A percentile compares a stretch with the other conserved stretches of the same genome.
These are phyloP conservation scores for Parnassius smintheus DNA, from an alignment of 2,888 invertebrate genomes.

Conservation along the genomic window DNA sequence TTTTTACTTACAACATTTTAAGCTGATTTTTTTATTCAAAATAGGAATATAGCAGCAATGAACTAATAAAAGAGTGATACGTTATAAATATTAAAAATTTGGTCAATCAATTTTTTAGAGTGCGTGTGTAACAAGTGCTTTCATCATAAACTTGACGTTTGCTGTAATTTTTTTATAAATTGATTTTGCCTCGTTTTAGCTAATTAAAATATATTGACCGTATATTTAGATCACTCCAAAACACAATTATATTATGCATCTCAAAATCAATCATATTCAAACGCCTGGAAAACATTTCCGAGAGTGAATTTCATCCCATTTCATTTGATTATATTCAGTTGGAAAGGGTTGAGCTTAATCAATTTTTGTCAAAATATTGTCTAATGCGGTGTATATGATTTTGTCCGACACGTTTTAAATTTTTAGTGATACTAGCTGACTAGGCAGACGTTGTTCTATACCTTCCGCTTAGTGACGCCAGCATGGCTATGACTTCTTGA, in stretches of 20 bases:
- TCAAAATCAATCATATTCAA: slow-evolving; percentile 31
- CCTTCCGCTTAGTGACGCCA: no score
- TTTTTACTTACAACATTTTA: no score
- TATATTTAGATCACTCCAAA: no score
- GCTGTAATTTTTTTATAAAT: slow-evolving; percentile 14
- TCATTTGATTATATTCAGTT: slow-evolving; percentile 61
- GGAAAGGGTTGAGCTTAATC: slow-evolving; percentile 62
- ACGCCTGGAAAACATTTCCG: slow-evolving; percentile 41
- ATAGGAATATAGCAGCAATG: slow-evolving; percentile 27
- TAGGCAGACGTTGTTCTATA: no score
- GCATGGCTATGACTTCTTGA: no score
- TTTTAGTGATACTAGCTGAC: slow-evolving; percentile 30
- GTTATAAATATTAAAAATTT: slow-evolving; percentile 43
- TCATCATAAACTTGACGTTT: slow-evolving; percentile 28
- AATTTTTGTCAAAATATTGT: slow-evolving; percentile 62
- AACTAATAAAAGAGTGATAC: slow-evolving; percentile 53
- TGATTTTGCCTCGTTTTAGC: not conserved
- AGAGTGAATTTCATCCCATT: slow-evolving; percentile 50
- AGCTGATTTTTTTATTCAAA: no score
- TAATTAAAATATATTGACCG: no score
- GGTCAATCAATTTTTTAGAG: slow-evolving; percentile 46
- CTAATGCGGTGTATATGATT: slow-evolving; percentile 40
- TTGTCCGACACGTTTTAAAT: slow-evolving; percentile 49
- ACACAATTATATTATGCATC: slow-evolving; percentile 4
- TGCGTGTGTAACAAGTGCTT: slow-evolving; percentile 31